These are phyloP conservation scores for Novumbra hubbsi DNA, from an alignment of 2,797 vertebrate genomes.

Conservation along the genomic window DNA sequence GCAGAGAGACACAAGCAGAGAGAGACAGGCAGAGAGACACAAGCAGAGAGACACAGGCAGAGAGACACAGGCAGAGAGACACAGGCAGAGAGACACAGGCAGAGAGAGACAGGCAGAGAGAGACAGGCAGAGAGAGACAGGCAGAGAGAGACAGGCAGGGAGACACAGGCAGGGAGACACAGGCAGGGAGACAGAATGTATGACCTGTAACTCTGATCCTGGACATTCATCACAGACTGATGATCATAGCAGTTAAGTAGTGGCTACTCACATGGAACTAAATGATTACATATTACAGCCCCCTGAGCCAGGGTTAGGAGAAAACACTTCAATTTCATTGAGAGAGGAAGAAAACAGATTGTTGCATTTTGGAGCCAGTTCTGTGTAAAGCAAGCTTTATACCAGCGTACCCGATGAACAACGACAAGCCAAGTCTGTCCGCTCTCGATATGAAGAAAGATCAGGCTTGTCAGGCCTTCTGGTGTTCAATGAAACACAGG, in stretches of 20 bases:
- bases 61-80: constrained; percentile 12
- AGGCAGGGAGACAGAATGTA: no score
- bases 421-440: background rate
- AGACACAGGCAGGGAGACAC: no score
- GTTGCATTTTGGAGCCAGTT: background rate
- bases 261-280: background rate
- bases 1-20: no score
- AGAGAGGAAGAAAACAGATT: background rate
- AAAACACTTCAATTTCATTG: background rate
- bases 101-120: background rate
- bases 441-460: background rate
- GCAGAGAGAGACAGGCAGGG: background rate
- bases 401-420: no score
- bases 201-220: background rate
- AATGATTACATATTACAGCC: background rate
- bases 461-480: constrained; percentile 4
- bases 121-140: constrained; percentile 18
- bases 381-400: background rate
- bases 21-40: constrained; percentile 22
- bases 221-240: background rate
- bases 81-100: background rate
- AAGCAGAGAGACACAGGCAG: background rate
- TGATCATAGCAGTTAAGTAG: background rate
- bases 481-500: background rate
- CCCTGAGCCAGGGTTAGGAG: background rate